A percentile compares a stretch with the other conserved stretches of the same genome.
Conservation (phyloP, 2,888 invertebrate species). For the Philaethria dido region DNA sequence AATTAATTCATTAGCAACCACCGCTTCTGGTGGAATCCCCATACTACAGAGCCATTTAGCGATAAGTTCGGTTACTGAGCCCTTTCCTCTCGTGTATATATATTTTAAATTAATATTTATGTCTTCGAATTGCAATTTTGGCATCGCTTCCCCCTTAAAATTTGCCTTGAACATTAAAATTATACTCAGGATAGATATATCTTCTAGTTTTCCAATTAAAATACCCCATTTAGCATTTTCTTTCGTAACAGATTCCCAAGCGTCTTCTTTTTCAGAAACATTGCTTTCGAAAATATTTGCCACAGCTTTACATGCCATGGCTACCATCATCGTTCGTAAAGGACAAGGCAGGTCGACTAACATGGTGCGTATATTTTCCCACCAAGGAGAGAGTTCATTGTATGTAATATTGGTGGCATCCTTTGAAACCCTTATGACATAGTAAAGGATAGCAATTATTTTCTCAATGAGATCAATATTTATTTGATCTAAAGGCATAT, state of each 20-base stretch:
- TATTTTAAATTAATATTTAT: constrained; percentile 87
- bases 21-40: constrained; percentile 86
- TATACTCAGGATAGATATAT: constrained; percentile 91
- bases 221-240: constrained; percentile 95
- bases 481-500: constrained; percentile 82
- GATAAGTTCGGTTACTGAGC: constrained; percentile 94
- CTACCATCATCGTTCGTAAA: constrained; percentile 90
- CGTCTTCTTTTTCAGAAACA: constrained; percentile 78
- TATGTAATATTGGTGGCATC: constrained; percentile 86
- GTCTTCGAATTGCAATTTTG: constrained; percentile 81
- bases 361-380: constrained; percentile 89
- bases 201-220: constrained; percentile 94
- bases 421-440: constrained; percentile 86
- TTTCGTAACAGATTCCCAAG: constrained; percentile 92
- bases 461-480: constrained; percentile 86
- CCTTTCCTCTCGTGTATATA: constrained; percentile 87
- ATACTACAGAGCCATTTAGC: constrained; percentile 93
- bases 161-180: constrained; percentile 83
- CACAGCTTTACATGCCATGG: constrained; percentile 92
- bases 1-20: constrained; percentile 81
- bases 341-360: constrained; percentile 90
- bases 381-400: constrained; percentile 90
- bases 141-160: constrained; percentile 69
- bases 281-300: constrained; percentile 78
- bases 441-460: constrained; percentile 86